phyloP scores from a whole-genome alignment of 2,888 invertebrate genomes.

The Eustalomyia histrio region DNA sequence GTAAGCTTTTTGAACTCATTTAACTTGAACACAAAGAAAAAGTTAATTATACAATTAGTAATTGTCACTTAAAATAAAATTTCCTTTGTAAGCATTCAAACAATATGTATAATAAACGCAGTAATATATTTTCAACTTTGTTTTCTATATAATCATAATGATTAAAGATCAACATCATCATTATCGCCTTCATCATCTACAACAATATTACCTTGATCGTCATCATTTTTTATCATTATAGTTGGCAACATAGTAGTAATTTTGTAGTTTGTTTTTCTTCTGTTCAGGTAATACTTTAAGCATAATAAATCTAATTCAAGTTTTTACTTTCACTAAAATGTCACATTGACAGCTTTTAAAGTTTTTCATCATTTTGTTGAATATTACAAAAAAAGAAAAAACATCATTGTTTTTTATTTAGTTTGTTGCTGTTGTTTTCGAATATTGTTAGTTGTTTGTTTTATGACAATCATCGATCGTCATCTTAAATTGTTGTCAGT shows the following conservation, averaged over 20 bases:
- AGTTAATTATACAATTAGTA: constrained; percentile 56
- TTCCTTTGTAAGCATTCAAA: constrained; percentile 22
- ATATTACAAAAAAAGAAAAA: neutral
- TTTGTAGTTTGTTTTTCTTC: constrained; percentile 4
- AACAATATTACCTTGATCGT: constrained; percentile 17
- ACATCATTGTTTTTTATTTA: constrained; percentile 12
- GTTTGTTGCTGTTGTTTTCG: constrained; percentile 1
- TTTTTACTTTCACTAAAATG: constrained; percentile 63
- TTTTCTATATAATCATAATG: constrained; percentile 33
- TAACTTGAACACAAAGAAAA: constrained; percentile 33
- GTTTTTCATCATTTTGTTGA: constrained; percentile 60
- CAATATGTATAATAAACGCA: neutral
- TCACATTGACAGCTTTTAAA: constrained; percentile 63
- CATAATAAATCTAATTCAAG: constrained; percentile 64
- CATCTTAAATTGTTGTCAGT: constrained; percentile 70
- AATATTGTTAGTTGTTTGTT: constrained; percentile 47
- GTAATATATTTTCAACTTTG: constrained; percentile 51
- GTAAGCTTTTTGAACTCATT: constrained; percentile 60
- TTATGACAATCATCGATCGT: constrained; percentile 77
- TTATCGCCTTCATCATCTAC: constrained; percentile 36
- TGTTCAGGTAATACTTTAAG: constrained; percentile 47
- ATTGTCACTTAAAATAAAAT: constrained; percentile 37
- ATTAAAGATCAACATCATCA: constrained; percentile 38
- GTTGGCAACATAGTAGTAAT: neutral
- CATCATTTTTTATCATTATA: constrained; percentile 11